phyloP scores from a whole-genome alignment of 1,140 invertebrate species.

The Grapholita molesta region DNA sequence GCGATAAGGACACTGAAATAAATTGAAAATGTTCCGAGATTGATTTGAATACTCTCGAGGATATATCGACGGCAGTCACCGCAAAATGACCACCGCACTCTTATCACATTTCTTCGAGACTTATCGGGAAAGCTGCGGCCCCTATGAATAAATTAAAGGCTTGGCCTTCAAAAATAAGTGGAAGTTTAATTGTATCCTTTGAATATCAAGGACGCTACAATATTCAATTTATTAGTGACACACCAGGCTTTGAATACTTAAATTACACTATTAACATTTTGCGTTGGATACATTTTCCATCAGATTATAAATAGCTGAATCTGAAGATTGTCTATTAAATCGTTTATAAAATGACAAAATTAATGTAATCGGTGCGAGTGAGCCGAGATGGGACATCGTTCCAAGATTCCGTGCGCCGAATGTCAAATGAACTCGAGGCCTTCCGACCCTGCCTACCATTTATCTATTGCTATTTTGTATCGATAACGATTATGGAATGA shows the following conservation, averaged over 20 bases:
- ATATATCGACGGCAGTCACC: conserved; percentile 58
- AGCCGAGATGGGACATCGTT: conserved; percentile 73
- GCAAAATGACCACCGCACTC: conserved; percentile 51
- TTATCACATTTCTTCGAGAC: conserved; percentile 34
- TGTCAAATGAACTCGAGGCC: conserved; percentile 60
- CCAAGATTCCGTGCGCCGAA: conserved; percentile 64
- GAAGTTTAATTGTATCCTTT: conserved; percentile 27
- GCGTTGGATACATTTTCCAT: conserved; percentile 24
- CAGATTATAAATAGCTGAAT: conserved; percentile 48
- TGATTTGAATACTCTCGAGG: conserved; percentile 73
- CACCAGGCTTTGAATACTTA: conserved; percentile 16
- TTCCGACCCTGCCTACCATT: conserved; percentile 50
- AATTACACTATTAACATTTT: conserved; percentile 29
- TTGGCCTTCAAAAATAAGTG: conserved; percentile 29
- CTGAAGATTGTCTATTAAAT: conserved; percentile 69
- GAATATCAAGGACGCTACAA: conserved; percentile 25
- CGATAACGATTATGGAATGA: conserved; percentile 59
- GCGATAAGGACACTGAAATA: conserved; percentile 76
- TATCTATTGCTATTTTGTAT: conserved; percentile 71
- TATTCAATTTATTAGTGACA: conserved; percentile 34
- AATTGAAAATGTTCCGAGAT: conserved; percentile 77
- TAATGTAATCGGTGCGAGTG: conserved; percentile 70
- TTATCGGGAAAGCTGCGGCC: conserved; percentile 37
- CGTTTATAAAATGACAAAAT: conserved; percentile 73
- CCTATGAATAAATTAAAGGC: conserved; percentile 55